Conservation (phyloP, 2,113 vertebrate species). For the Empidonax alnorum region DNA sequence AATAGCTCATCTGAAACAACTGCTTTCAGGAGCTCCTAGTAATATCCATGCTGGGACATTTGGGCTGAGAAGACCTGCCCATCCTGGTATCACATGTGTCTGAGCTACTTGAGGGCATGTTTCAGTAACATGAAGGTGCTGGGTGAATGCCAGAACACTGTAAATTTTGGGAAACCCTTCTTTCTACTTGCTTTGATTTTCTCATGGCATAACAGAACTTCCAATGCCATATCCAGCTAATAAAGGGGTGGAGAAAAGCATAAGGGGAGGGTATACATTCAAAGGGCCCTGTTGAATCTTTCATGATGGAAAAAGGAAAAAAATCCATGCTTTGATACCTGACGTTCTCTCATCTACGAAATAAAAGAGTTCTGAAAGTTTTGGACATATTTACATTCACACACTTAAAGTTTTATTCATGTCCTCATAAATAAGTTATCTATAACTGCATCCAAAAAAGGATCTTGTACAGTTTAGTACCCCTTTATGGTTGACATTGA, state of each 20-base stretch:
- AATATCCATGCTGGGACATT: not conserved
- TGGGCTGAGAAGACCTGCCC: not conserved
- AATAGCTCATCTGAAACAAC: not conserved
- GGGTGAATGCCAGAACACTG: not conserved
- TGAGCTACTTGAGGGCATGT: not conserved
- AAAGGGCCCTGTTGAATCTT: not conserved
- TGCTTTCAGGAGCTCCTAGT: not conserved
- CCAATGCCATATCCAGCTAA: not conserved
- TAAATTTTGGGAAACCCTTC: not conserved
- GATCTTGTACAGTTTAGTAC: conserved; percentile 34
- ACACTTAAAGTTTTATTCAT: not conserved
- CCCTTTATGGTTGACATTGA: conserved; percentile 33
- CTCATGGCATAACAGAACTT: not conserved
- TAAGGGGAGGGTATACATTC: not conserved
- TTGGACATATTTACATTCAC: not conserved
- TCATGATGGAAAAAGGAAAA: not conserved
- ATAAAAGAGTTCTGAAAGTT: not conserved
- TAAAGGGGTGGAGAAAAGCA: not conserved
- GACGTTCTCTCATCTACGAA: not conserved
- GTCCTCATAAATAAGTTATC: conserved; percentile 43
- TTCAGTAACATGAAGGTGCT: not conserved
- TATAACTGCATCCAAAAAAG: conserved; percentile 24
- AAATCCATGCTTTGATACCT: not conserved
- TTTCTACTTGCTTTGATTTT: not conserved
- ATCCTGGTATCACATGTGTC: not conserved